Evolutionary conservation across 2,888 invertebrate genomes (phyloP).

Genomic region (Drosophila rellima): DNA sequence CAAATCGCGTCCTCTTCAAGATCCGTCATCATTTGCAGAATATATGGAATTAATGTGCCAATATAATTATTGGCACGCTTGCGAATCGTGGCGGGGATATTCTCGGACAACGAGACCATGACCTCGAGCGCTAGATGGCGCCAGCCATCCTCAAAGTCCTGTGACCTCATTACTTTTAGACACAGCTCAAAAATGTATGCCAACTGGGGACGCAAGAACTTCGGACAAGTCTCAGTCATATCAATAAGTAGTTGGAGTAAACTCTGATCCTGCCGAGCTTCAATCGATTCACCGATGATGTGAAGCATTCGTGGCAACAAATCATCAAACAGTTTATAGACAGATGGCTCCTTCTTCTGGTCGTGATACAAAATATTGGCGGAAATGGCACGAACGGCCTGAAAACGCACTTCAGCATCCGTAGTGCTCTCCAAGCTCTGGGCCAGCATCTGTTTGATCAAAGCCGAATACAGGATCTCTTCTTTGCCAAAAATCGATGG

Average conservation of each 20-base stretch:
- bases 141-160: conserved; percentile 92
- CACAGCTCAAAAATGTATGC: conserved; percentile 94
- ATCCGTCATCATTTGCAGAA: conserved; percentile 97
- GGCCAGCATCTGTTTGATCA: conserved; percentile 97
- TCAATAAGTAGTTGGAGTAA: conserved; percentile 97
- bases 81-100: conserved; percentile 98
- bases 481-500: conserved; percentile 99
- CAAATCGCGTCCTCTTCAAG: conserved; percentile 96
- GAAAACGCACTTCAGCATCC: conserved; percentile 91
- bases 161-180: conserved; percentile 91
- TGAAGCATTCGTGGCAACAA: conserved; percentile 92
- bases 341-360: conserved; percentile 94
- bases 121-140: conserved; percentile 96
- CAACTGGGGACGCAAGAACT: conserved; percentile 95
- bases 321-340: conserved; percentile 95
- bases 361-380: conserved; percentile 95
- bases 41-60: conserved; percentile 91
- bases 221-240: conserved; percentile 96
- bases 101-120: conserved; percentile 93
- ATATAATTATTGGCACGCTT: conserved; percentile 95
- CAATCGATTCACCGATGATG: conserved; percentile 92
- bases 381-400: conserved; percentile 93
- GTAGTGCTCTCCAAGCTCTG: conserved; percentile 92
- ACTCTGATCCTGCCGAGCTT: conserved; percentile 94
- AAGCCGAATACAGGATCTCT: conserved; percentile 94